Evolutionary conservation across 2,113 vertebrate genomes (phyloP).

Genomic region (Petaurus breviceps): DNA sequence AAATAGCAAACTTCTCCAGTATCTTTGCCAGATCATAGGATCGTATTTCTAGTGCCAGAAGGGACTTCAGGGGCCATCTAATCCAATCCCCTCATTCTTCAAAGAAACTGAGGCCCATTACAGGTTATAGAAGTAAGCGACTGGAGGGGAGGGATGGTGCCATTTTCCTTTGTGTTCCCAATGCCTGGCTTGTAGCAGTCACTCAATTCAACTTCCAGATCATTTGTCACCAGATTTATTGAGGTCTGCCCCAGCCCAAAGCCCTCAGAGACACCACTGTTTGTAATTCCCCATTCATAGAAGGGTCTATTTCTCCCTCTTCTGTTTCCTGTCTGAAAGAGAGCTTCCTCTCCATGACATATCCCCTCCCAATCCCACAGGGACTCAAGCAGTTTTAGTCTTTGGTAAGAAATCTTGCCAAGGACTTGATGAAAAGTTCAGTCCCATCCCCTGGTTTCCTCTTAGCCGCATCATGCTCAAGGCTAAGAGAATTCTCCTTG

Average conservation of each 20-base stretch:
- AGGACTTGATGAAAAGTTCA: neutral
- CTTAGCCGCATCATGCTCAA: no score
- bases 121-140: neutral
- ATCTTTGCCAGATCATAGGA: neutral
- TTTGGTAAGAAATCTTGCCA: neutral
- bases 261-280: neutral
- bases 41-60: neutral
- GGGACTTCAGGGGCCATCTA: neutral
- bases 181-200: neutral
- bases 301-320: neutral
- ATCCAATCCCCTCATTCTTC: neutral
- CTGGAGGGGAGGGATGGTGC: neutral
- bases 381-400: neutral
- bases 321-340: neutral
- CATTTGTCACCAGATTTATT: neutral
- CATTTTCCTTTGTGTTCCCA: neutral
- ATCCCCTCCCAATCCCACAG: neutral
- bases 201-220: neutral
- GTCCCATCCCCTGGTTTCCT: neutral
- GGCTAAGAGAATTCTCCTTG: neutral
- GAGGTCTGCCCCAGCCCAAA: neutral
- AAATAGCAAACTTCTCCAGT: no score
- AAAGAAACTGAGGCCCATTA: neutral
- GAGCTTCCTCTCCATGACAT: neutral
- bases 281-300: neutral